Base-by-base conservation (phyloP, 2,113 vertebrate genomes). In the Tyrannus savana region DNA sequence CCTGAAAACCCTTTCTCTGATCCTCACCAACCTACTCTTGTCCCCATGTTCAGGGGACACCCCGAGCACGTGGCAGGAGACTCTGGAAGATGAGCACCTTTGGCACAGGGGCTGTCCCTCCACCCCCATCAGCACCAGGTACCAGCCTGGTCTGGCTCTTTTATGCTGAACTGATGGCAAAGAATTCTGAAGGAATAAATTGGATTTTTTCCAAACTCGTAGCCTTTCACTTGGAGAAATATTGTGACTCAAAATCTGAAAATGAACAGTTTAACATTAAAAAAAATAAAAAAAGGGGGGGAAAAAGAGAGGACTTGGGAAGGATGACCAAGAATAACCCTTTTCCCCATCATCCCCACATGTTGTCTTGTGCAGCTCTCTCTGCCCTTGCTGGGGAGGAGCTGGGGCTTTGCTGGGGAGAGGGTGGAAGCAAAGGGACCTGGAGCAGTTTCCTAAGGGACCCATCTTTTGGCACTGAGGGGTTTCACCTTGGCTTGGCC, bases 161-260 rank as follows among this genome's bases (percentile, higher is more conserved):
- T 2, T 0, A 6, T 3, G 44, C 47, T 69, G 66, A 75, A 87
- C 46, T 1, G 50, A 72, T 2, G 55, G 66, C 67, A 74, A 74
- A 49, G 53, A 33, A 80, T n/a, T 35, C 35, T 44, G 75, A 52
- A 91, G 52, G 79, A 86, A 90, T 21, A 60, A 63, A 47, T 35
- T 90, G 94, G 94, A 93, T 67, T 88, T 74, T 85, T 53, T 87
- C 94, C 93, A 88, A 72, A 60, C 59, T 78, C 0, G 2, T 17
- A 60, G 72, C 85, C 91, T 87, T 95, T 84, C 0, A 0, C 62
- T 94, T 12, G 44, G 63, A 71, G 82, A 96, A 95, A 96, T 83
- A 95, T 80, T 95, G 87, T 94, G 93, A 95, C 79, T 96, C 78
- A 89, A 90, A 87, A 90, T 28, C 62, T 71, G 80, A 66, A 95